These are phyloP conservation scores for Regulus satrapa DNA, from an alignment of 2,113 vertebrate genomes.

Conservation along the genomic window DNA sequence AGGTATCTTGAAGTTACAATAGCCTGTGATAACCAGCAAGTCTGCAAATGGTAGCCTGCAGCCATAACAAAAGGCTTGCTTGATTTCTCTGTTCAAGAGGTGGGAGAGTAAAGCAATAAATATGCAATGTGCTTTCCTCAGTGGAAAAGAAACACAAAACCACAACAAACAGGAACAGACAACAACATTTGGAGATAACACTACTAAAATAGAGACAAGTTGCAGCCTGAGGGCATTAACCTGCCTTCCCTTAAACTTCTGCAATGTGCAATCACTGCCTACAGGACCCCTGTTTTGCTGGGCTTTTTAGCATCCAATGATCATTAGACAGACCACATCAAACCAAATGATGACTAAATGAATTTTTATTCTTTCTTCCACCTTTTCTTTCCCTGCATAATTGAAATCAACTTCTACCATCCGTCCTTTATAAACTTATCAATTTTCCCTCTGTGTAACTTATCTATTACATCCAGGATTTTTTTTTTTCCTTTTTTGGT, in stretches of 20 bases:
- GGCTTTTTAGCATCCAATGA: neutral
- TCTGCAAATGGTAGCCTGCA: conserved; percentile 56
- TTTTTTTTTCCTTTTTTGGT: neutral
- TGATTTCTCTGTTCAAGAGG: conserved; percentile 26
- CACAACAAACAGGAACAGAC: neutral
- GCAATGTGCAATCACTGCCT: neutral
- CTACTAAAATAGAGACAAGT: neutral
- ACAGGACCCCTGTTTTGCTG: neutral
- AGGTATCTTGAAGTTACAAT: conserved; percentile 22
- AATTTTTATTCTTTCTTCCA: neutral
- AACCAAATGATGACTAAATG: neutral
- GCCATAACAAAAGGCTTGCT: conserved; percentile 49
- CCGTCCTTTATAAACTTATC: neutral
- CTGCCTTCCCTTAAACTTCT: neutral
- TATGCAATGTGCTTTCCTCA: conserved; percentile 22
- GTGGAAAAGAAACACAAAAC: neutral
- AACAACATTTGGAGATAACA: neutral
- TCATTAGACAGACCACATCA: neutral
- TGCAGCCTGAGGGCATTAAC: neutral
- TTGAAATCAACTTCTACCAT: neutral
- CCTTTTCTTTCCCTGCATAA: neutral
- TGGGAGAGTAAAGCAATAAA: conserved; percentile 26
- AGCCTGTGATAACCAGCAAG: neutral
- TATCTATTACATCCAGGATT: neutral
- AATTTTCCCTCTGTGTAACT: neutral